These are phyloP conservation scores for Akabosia matsudoensis DNA, from an alignment of 1,140 invertebrate species.

Conservation along the genomic window DNA sequence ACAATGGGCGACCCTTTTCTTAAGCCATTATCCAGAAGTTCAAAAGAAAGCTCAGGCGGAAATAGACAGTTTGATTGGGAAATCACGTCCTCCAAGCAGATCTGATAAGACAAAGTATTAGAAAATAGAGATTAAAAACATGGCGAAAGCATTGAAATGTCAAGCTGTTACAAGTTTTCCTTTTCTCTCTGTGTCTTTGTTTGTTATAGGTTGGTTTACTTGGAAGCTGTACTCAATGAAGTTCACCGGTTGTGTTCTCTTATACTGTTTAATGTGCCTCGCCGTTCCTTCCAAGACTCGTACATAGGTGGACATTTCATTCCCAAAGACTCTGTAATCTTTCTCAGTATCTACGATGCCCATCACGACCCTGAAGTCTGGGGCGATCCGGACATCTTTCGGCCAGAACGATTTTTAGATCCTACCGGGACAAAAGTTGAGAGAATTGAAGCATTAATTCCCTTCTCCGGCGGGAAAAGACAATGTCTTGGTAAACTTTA, in stretches of 20 bases:
- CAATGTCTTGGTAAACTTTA: slow-evolving; percentile 5
- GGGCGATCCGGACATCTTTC: slow-evolving; percentile 67
- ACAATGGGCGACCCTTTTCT: slow-evolving; percentile 51
- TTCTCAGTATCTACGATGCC: slow-evolving; percentile 72
- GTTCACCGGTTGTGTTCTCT: slow-evolving; percentile 72
- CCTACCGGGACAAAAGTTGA: slow-evolving; percentile 60
- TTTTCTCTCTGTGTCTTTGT: neutral
- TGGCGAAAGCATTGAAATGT: neutral
- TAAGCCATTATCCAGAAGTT: slow-evolving; percentile 51
- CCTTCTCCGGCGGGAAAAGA: slow-evolving; percentile 67
- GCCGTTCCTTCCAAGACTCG: slow-evolving; percentile 67
- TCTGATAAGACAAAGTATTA: slow-evolving; percentile 67
- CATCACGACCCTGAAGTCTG: slow-evolving; percentile 69
- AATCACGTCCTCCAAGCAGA: slow-evolving; percentile 61
- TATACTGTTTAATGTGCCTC: slow-evolving; percentile 71
- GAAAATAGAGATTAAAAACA: neutral
- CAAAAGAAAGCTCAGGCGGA: slow-evolving; percentile 51
- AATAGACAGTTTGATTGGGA: slow-evolving; percentile 50
- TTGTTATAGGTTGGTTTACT: slow-evolving; percentile 67
- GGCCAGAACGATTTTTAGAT: slow-evolving; percentile 72
- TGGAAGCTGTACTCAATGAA: slow-evolving; percentile 72
- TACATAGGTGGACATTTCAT: slow-evolving; percentile 66
- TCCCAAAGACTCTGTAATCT: slow-evolving; percentile 76
- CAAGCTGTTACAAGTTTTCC: too few relatives aligned
- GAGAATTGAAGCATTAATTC: slow-evolving; percentile 65